Conservation (phyloP, 2,888 invertebrate species). For the Seira ritae region DNA sequence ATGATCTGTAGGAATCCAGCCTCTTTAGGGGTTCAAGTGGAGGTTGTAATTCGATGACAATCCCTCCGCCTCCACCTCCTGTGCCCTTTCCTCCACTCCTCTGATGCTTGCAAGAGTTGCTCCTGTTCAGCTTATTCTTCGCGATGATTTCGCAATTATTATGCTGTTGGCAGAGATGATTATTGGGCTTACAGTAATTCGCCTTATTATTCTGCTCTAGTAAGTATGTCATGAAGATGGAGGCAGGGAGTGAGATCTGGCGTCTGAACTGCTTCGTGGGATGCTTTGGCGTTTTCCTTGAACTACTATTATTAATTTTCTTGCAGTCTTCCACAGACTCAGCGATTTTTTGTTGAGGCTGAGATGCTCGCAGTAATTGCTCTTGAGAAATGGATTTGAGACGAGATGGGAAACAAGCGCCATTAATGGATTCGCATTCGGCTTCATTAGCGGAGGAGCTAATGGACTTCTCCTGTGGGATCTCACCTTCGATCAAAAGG, state of each 20-base stretch:
- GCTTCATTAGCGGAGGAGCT: not conserved
- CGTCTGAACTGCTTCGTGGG: conserved; percentile 65
- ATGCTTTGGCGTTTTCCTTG: conserved; percentile 36
- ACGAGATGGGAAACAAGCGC: too few species aligned
- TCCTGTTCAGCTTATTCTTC: conserved; percentile 42
- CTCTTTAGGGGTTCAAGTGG: not conserved
- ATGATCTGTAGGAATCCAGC: conserved; percentile 20
- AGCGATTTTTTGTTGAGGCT: not conserved
- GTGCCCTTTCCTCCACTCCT: not conserved
- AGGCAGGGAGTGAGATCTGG: conserved; percentile 71
- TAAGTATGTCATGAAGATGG: conserved; percentile 66
- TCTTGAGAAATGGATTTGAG: not conserved
- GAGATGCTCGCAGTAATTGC: not conserved
- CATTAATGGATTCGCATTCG: conserved; percentile 19
- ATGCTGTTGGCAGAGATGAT: conserved; percentile 4
- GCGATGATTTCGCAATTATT: conserved; percentile 4
- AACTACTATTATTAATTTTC: too few species aligned
- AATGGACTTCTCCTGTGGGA: not conserved
- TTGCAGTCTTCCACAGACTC: not conserved
- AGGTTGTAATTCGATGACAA: conserved; percentile 8
- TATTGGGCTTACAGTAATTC: conserved; percentile 25
- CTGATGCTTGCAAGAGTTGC: conserved; percentile 39
- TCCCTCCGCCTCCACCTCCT: not conserved
- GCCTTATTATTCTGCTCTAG: conserved; percentile 60
- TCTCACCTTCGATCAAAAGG: conserved; percentile 17